Percentiles rank a stretch among this genome's conserved stretches.
phyloP scores from a whole-genome alignment of 2,888 invertebrate genomes.

The Meloe dianella region DNA sequence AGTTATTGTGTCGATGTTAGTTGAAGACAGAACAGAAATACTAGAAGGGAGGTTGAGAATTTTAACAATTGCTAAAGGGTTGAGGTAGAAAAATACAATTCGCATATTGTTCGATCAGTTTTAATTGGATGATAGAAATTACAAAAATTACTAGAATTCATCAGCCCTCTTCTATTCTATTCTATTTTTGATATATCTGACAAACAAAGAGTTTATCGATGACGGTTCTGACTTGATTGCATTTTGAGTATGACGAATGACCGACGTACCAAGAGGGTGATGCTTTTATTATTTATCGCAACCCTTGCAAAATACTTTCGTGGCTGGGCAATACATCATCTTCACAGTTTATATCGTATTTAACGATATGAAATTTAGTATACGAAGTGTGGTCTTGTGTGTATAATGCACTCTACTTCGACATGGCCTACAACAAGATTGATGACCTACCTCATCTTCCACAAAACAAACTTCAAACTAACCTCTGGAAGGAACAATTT shows the following conservation, averaged over 20 bases:
- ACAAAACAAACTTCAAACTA: slow-evolving; percentile 43
- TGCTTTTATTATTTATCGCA: slow-evolving; percentile 41
- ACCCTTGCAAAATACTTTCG: slow-evolving; percentile 30
- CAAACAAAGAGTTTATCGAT: slow-evolving; percentile 43
- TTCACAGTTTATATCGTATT: slow-evolving; percentile 33
- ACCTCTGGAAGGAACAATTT: not conserved
- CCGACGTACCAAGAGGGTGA: slow-evolving; percentile 35
- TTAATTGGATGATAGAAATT: slow-evolving; percentile 17
- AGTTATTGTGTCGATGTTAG: slow-evolving; percentile 38
- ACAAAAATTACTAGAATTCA: not conserved
- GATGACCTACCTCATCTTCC: slow-evolving; percentile 33
- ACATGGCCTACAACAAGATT: slow-evolving; percentile 17
- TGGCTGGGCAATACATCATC: slow-evolving; percentile 28
- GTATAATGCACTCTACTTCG: slow-evolving; percentile 4
- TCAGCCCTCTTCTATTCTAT: not conserved
- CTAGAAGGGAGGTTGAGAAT: slow-evolving; percentile 28
- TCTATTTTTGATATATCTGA: not conserved
- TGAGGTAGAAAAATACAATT: not conserved
- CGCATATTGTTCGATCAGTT: slow-evolving; percentile 19
- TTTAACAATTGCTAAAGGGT: slow-evolving; percentile 13
- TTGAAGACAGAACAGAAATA: slow-evolving; percentile 23
- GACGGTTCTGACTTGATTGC: slow-evolving; percentile 54
- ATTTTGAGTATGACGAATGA: slow-evolving; percentile 59
- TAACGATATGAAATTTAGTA: slow-evolving; percentile 32
- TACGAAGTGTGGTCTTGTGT: slow-evolving; percentile 6